Percentiles rank a stretch among this genome's conserved stretches.
Evolutionary conservation across 2,888 invertebrate genomes (phyloP).

Genomic region (Parnassius orleans): DNA sequence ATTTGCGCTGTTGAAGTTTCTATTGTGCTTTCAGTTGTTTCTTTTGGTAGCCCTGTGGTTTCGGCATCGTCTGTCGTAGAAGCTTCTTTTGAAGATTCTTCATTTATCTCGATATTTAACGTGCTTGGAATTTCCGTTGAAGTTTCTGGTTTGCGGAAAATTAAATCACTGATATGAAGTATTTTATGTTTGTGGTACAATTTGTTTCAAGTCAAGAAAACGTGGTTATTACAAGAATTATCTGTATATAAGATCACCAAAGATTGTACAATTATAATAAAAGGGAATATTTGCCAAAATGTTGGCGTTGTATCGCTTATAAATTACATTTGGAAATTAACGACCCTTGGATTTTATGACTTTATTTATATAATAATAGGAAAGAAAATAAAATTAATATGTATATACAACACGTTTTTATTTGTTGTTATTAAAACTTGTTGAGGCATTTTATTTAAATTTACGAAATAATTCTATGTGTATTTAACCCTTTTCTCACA

Average conservation of each 20-base stretch:
- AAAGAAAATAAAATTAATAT: too few species aligned
- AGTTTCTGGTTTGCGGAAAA: constrained; percentile 18
- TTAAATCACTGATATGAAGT: constrained; percentile 2
- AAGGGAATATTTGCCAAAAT: background rate
- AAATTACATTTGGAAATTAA: too few species aligned
- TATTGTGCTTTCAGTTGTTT: constrained; percentile 7
- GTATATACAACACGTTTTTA: too few species aligned
- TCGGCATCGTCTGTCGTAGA: constrained; percentile 2
- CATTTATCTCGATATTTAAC: constrained; percentile 7
- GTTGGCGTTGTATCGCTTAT: too few species aligned
- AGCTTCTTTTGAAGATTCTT: constrained; percentile 10
- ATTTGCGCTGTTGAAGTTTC: constrained; percentile 10
- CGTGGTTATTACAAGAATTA: background rate
- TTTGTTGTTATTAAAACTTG: too few species aligned
- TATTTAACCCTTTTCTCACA: too few species aligned
- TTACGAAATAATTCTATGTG: too few species aligned
- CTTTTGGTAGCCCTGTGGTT: background rate
- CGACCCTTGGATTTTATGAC: too few species aligned
- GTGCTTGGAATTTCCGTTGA: constrained; percentile 9
- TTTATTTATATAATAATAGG: too few species aligned
- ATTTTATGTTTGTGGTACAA: background rate
- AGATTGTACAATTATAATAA: constrained; percentile 1
- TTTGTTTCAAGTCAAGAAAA: too few species aligned
- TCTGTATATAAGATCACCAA: constrained; percentile 9
- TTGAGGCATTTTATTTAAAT: too few species aligned